These are phyloP conservation scores for Camptogramma bilineatum DNA, from an alignment of 2,888 invertebrate species.

Conservation along the genomic window DNA sequence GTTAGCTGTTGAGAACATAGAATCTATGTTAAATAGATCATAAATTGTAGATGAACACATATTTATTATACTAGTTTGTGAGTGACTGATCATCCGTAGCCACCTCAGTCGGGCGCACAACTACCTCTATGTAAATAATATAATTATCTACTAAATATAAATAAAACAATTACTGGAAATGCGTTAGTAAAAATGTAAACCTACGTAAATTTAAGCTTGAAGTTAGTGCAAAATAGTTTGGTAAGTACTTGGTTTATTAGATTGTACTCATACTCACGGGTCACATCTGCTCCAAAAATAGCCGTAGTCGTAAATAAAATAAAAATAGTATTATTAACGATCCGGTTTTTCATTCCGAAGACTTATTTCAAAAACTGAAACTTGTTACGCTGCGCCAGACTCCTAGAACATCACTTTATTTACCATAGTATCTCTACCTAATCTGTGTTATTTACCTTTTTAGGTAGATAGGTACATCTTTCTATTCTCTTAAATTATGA, in stretches of 20 bases:
- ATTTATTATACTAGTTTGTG: too few relatives aligned
- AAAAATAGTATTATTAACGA: neutral
- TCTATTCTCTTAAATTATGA: neutral
- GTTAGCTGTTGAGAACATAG: constrained; percentile 38
- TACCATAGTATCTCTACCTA: neutral
- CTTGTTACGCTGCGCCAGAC: neutral
- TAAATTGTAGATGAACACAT: too few relatives aligned
- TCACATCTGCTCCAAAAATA: constrained; percentile 36
- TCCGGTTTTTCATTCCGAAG: constrained; percentile 4
- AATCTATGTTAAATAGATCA: too few relatives aligned
- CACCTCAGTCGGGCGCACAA: too few relatives aligned
- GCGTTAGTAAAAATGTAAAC: too few relatives aligned
- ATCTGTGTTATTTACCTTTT: neutral
- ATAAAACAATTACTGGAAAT: too few relatives aligned
- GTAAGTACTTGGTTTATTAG: constrained; percentile 33
- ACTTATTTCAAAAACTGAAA: neutral
- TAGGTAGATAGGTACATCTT: neutral
- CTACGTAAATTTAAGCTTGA: too few relatives aligned
- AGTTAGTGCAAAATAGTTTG: neutral
- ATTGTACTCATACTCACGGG: constrained; percentile 32
- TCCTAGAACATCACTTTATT: neutral
- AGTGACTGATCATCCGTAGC: too few relatives aligned
- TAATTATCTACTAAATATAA: too few relatives aligned
- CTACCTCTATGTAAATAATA: too few relatives aligned
- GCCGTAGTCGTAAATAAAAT: constrained; percentile 7